These are phyloP conservation scores for Theristicus caerulescens DNA, from an alignment of 2,113 vertebrate species.

Conservation along the genomic window DNA sequence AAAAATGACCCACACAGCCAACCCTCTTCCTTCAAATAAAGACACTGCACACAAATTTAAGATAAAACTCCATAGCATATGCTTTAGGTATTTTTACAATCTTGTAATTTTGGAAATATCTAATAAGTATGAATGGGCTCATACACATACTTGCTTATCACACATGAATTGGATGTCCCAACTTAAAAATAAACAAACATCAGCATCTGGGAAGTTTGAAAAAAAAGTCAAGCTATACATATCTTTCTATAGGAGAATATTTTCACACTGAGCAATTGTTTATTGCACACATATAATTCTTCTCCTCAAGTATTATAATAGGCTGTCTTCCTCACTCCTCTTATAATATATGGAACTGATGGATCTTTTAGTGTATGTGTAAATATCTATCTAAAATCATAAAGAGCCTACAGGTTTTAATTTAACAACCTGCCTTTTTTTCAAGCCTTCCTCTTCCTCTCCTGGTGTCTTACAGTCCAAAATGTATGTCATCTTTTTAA, in stretches of 20 bases:
- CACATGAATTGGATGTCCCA: fast-evolving
- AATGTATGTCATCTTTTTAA: neutral
- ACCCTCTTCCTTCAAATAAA: neutral
- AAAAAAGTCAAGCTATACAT: neutral
- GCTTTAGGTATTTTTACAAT: neutral
- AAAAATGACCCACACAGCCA: neutral
- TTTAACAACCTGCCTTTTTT: neutral
- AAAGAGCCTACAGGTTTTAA: neutral
- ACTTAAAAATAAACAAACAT: neutral
- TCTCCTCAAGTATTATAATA: neutral
- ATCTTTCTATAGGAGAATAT: neutral
- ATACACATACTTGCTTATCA: neutral
- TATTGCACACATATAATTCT: neutral
- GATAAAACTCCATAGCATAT: neutral
- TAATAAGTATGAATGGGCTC: neutral
- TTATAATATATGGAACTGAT: neutral
- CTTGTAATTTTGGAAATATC: neutral
- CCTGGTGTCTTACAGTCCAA: neutral
- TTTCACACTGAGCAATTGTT: neutral
- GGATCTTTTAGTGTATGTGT: neutral
- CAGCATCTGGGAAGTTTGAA: neutral
- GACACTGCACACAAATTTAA: neutral
- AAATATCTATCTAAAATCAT: neutral
- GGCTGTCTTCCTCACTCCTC: neutral
- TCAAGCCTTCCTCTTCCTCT: neutral